Evolutionary conservation across 2,888 invertebrate genomes (phyloP).

Genomic region (Helleia helle): DNA sequence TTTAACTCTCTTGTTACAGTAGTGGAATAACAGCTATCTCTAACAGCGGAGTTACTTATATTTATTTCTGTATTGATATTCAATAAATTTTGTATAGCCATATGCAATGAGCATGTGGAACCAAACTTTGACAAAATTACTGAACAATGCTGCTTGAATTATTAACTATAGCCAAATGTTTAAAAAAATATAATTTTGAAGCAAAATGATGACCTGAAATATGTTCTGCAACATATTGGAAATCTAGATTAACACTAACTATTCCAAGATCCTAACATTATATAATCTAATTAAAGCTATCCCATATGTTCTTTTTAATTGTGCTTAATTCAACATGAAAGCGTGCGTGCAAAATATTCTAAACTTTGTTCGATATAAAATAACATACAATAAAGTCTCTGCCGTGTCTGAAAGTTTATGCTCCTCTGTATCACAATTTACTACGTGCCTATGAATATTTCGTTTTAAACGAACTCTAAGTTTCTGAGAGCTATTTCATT

Average conservation of each 20-base stretch:
- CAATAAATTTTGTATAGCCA: no score
- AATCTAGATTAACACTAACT: background rate
- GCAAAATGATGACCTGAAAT: no score
- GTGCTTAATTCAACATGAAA: conserved; percentile 52
- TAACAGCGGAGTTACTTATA: no score
- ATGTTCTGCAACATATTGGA: conserved; percentile 1
- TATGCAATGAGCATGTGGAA: no score
- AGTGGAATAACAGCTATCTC: no score
- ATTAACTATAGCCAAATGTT: no score
- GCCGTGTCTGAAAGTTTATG: conserved; percentile 5
- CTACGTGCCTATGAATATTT: conserved; percentile 8
- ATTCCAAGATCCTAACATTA: conserved; percentile 4
- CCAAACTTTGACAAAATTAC: no score
- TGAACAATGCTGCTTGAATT: no score
- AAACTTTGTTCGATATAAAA: conserved; percentile 3
- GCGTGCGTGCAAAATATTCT: conserved; percentile 27
- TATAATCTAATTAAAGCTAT: conserved; percentile 69
- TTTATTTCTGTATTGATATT: no score
- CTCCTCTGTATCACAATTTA: conserved; percentile 3
- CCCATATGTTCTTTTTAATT: conserved; percentile 65
- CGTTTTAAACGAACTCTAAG: conserved; percentile 3
- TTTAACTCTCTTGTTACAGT: no score
- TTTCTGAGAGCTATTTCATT: conserved; percentile 1
- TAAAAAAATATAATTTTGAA: no score
- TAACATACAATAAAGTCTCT: background rate